Evolutionary conservation across 2,888 invertebrate species (phyloP), one percentile per base, ranked within the genome.

Genomic region (Lochmaea crataegi): DNA sequence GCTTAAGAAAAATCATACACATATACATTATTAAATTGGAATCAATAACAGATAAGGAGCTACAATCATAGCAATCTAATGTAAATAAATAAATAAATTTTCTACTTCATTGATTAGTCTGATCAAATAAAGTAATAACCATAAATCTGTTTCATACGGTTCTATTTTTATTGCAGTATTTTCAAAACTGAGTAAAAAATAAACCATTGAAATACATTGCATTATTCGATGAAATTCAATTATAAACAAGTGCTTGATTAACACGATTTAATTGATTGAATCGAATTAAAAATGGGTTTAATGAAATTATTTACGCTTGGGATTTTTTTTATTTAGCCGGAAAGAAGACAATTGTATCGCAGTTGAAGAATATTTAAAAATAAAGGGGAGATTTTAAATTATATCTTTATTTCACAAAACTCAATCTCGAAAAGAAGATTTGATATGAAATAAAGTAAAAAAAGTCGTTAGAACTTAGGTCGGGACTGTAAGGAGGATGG

Each of bases 241-340:
- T 51, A n/a, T n/a, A n/a, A 51, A 51, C 51, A 51, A 51, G 51
- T 51, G 14, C n/a, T 51, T 7, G n/a, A 48, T 48, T 48, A 51
- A 51, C 45, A n/a, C 51, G 51, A 51, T 51, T 51, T n/a, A 51
- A 51, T 51, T 51, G 14, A 51, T 51, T 7, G 51, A 51, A 51
- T n/a, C 51, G 51, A 51, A 51, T 51, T n/a, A 16, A 51, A 51
- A 51, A 51, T n/a, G 14, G n/a, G n/a, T 16, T 12, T 7, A 51
- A 51, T 51, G 14, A 51, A 51, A 51, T 51, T 51, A 5, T n/a
- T 12, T 51, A 51, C 51, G 51, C n/a, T 51, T 14, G n/a, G 16
- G 14, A 51, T 48, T 48, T 48, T 48, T 48, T 6, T 12, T 1
- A n/a, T 1, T 41, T 41, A 48, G 5, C 48, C 3, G 48, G 48